Evolutionary conservation across 2,797 vertebrate species (phyloP).

Genomic region (Pseudochaenichthys georgianus): DNA sequence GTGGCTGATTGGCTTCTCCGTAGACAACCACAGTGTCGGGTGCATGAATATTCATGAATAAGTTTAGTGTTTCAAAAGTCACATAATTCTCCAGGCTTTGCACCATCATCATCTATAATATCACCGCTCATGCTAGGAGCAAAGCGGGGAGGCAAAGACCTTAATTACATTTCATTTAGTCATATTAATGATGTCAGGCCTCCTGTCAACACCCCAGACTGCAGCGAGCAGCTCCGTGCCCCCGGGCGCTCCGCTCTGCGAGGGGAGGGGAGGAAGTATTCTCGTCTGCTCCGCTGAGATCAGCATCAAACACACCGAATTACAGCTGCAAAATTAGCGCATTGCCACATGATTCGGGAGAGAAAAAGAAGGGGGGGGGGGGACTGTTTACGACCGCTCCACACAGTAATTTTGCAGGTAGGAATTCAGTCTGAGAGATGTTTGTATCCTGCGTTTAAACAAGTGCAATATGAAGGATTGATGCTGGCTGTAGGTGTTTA

Average conservation of each 20-base stretch:
- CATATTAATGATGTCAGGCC: slow-evolving; percentile 75
- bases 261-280: slow-evolving; percentile 33
- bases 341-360: slow-evolving; percentile 31
- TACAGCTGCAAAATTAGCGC: slow-evolving; percentile 66
- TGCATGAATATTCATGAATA: neutral
- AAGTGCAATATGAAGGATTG: slow-evolving; percentile 19
- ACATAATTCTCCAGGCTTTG: slow-evolving; percentile 43
- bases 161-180: slow-evolving; percentile 68
- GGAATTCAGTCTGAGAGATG: slow-evolving; percentile 23
- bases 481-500: slow-evolving; percentile 51
- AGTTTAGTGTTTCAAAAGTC: slow-evolving; percentile 12
- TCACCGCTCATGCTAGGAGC: slow-evolving; percentile 25
- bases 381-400: slow-evolving; percentile 34
- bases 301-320: slow-evolving; percentile 63
- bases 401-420: slow-evolving; percentile 61
- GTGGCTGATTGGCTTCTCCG: slow-evolving; percentile 5
- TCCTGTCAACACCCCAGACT: slow-evolving; percentile 71
- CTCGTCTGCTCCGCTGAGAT: slow-evolving; percentile 50
- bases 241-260: slow-evolving; percentile 32
- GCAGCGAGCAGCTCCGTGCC: slow-evolving; percentile 28
- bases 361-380: neutral
- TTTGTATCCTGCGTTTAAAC: slow-evolving; percentile 38
- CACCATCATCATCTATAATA: slow-evolving; percentile 26
- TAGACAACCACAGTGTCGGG: neutral
- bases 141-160: slow-evolving; percentile 29